A percentile compares a stretch with the other conserved stretches of the same genome.
Evolutionary conservation across 1,140 invertebrate genomes (phyloP).

Genomic region (Drosophila hydei): DNA sequence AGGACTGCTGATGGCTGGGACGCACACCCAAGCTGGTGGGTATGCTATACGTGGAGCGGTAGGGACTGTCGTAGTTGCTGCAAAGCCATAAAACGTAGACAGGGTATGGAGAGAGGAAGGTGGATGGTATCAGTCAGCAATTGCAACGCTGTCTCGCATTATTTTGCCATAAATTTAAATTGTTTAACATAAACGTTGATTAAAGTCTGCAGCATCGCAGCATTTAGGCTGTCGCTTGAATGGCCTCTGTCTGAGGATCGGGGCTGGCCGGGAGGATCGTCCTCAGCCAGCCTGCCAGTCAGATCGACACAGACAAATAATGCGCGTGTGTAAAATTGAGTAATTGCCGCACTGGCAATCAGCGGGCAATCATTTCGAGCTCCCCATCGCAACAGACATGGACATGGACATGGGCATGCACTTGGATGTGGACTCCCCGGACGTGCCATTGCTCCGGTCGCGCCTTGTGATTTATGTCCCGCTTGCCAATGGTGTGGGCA

Average conservation of each 20-base stretch:
- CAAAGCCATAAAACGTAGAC: not conserved
- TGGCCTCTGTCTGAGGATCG: constrained; percentile 12
- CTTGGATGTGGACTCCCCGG: constrained; percentile 26
- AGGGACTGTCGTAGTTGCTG: constrained; percentile 84
- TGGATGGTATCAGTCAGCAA: constrained; percentile 58
- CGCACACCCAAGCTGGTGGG: constrained; percentile 82
- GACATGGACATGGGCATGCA: constrained; percentile 14
- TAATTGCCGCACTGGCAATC: constrained; percentile 80
- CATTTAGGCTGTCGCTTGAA: constrained; percentile 66
- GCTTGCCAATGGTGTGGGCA: constrained; percentile 55
- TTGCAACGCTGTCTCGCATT: constrained; percentile 69
- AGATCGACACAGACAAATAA: constrained; percentile 81
- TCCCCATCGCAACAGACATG: constrained; percentile 14
- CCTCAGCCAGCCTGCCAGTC: constrained; percentile 3
- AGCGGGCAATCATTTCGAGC: constrained; percentile 78
- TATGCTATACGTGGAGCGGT: constrained; percentile 85
- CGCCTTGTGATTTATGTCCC: constrained; percentile 78
- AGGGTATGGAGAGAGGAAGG: constrained; percentile 8
- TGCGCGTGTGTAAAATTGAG: constrained; percentile 82
- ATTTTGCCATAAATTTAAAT: constrained; percentile 83
- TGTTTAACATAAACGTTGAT: constrained; percentile 83
- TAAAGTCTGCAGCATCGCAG: constrained; percentile 67
- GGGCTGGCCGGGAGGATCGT: constrained; percentile 9
- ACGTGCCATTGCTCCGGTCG: constrained; percentile 57
- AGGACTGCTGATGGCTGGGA: constrained; percentile 67